Percentiles rank a stretch among this genome's conserved stretches.
Evolutionary conservation across 2,113 vertebrate genomes (phyloP).

Genomic region (Corythaixoides concolor): DNA sequence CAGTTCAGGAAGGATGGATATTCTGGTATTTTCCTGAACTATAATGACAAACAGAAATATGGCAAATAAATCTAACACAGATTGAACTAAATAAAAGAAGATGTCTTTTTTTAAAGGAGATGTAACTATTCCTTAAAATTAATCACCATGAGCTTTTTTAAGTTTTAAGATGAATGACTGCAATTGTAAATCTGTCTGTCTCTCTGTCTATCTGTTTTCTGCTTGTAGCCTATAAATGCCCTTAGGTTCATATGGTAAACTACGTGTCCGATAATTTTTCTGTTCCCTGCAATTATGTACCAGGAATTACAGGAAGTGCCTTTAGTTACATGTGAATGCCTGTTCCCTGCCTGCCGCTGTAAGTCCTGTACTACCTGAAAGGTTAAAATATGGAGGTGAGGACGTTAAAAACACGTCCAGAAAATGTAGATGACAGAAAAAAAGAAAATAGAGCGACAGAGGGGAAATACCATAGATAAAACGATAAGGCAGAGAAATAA

Average conservation of each 20-base stretch:
- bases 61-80: neutral
- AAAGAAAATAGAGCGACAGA: conserved; percentile 33
- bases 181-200: neutral
- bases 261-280: conserved; percentile 20
- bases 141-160: neutral
- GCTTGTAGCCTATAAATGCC: neutral
- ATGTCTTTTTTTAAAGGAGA: neutral
- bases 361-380: conserved; percentile 25
- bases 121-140: neutral
- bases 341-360: conserved; percentile 1
- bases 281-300: neutral
- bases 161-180: conserved; percentile 1
- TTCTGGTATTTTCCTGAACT: conserved; percentile 33
- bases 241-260: conserved; percentile 22
- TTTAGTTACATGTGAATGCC: neutral
- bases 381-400: conserved; percentile 36
- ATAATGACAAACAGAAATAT: conserved; percentile 8
- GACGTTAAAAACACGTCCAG: conserved; percentile 43
- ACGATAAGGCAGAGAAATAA: conserved; percentile 65
- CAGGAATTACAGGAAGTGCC: conserved; percentile 22
- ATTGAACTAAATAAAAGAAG: neutral
- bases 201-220: neutral
- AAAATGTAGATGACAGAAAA: conserved; percentile 63
- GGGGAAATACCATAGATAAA: conserved; percentile 64
- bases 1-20: conserved; percentile 7